phyloP scores from a whole-genome alignment of 2,888 invertebrate species.

The Eupithecia pulchellata region DNA sequence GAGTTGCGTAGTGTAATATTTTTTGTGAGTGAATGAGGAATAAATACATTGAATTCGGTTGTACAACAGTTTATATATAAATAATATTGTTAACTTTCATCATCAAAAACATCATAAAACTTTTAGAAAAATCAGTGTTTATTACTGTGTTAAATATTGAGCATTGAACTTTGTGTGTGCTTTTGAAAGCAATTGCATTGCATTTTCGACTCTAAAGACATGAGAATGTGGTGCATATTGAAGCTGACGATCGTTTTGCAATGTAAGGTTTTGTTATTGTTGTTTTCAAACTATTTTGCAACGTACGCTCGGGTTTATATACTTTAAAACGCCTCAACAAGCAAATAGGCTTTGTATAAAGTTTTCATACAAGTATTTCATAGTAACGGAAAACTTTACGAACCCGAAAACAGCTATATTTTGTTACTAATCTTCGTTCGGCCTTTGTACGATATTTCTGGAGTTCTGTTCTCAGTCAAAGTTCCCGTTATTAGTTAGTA shows the following conservation, averaged over 20 bases:
- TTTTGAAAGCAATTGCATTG: conserved; percentile 31
- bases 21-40: neutral
- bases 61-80: neutral
- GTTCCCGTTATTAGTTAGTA: neutral
- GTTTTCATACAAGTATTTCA: neutral
- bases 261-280: conserved; percentile 66
- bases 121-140: neutral
- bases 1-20: neutral
- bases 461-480: neutral
- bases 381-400: neutral
- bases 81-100: neutral
- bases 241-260: conserved; percentile 68
- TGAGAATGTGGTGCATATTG: conserved; percentile 69
- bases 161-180: conserved; percentile 5
- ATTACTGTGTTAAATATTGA: neutral
- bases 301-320: neutral
- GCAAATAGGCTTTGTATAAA: neutral
- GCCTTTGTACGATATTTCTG: neutral
- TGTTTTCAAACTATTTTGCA: neutral
- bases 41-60: neutral
- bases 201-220: conserved; percentile 35
- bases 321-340: neutral
- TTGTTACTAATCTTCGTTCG: neutral
- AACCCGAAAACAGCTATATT: neutral
- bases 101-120: neutral